Percentiles rank a stretch among this genome's conserved stretches.
Evolutionary conservation across 2,888 invertebrate species (phyloP).

Genomic region (Therioaphis trifolii): DNA sequence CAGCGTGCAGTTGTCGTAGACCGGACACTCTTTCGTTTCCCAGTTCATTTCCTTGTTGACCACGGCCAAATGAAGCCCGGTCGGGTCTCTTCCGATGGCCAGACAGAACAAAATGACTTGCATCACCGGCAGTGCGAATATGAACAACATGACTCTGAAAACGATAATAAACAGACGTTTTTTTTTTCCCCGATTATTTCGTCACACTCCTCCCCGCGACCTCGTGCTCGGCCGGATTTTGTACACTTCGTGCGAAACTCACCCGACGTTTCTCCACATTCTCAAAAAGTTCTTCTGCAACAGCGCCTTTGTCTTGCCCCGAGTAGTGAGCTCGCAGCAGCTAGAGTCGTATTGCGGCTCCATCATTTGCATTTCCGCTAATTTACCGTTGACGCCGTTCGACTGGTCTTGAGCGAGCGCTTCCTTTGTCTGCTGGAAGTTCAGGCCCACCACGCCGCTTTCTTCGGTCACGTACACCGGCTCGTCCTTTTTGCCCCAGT

Average conservation of each 20-base stretch:
- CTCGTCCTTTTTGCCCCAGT: constrained; percentile 85
- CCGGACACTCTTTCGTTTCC: constrained; percentile 71
- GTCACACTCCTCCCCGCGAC: neutral
- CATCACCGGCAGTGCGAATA: constrained; percentile 92
- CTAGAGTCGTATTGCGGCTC: constrained; percentile 70
- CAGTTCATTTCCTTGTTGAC: constrained; percentile 77
- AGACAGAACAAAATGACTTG: constrained; percentile 93
- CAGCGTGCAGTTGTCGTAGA: constrained; percentile 75
- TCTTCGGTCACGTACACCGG: constrained; percentile 87
- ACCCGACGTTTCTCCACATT: constrained; percentile 92
- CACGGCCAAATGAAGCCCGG: constrained; percentile 83
- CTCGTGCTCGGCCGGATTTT: too few species aligned
- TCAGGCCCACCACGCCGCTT: constrained; percentile 86
- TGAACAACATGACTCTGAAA: constrained; percentile 79
- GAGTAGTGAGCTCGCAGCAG: constrained; percentile 78
- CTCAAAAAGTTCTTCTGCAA: constrained; percentile 89
- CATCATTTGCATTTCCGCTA: constrained; percentile 63
- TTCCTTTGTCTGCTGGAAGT: constrained; percentile 92
- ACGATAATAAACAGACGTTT: too few species aligned
- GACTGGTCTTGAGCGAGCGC: constrained; percentile 80
- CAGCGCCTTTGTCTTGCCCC: constrained; percentile 85
- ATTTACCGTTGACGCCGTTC: constrained; percentile 71
- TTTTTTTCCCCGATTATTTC: neutral
- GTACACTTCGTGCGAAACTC: constrained; percentile 64
- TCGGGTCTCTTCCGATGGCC: constrained; percentile 90